Percentiles rank a stretch among this genome's conserved stretches.
Conservation (phyloP, 2,113 vertebrate genomes). For the Pelecanoides urinatrix region DNA sequence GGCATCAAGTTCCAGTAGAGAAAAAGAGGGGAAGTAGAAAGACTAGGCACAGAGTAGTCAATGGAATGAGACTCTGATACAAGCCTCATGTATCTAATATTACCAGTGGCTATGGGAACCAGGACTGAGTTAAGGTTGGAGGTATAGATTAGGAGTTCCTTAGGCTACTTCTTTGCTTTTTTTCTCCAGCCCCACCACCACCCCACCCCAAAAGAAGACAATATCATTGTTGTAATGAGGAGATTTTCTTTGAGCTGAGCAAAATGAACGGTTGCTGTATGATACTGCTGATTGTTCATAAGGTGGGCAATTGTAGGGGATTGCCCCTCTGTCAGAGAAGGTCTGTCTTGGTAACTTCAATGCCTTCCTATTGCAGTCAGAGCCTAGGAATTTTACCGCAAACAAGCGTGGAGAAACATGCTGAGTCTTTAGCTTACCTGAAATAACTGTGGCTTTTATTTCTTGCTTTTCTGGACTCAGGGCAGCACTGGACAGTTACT, state of each 20-base stretch:
- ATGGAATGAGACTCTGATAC: not conserved
- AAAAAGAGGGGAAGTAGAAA: not conserved
- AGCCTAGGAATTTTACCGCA: not conserved
- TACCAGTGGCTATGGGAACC: not conserved
- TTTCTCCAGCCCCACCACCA: not conserved
- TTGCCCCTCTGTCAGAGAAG: not conserved
- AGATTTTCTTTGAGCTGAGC: not conserved
- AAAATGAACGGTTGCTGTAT: not conserved
- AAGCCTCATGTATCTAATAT: not conserved
- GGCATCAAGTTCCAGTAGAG: not conserved
- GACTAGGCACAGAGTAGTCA: not conserved
- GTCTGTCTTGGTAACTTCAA: not conserved
- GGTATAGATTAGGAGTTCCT: not conserved
- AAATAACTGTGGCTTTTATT: not conserved
- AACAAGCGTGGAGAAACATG: not conserved
- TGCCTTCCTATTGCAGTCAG: not conserved
- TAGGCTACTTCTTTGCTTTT: not conserved
- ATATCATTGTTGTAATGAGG: not conserved
- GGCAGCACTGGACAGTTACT: slow-evolving; percentile 74
- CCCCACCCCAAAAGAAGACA: not conserved
- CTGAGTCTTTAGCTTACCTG: not conserved
- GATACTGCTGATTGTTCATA: not conserved
- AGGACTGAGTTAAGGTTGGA: not conserved
- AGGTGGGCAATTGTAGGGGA: not conserved
- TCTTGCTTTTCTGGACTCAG: slow-evolving; percentile 33